phyloP scores from a whole-genome alignment of 2,797 vertebrate species.

The Malurus splendens region DNA sequence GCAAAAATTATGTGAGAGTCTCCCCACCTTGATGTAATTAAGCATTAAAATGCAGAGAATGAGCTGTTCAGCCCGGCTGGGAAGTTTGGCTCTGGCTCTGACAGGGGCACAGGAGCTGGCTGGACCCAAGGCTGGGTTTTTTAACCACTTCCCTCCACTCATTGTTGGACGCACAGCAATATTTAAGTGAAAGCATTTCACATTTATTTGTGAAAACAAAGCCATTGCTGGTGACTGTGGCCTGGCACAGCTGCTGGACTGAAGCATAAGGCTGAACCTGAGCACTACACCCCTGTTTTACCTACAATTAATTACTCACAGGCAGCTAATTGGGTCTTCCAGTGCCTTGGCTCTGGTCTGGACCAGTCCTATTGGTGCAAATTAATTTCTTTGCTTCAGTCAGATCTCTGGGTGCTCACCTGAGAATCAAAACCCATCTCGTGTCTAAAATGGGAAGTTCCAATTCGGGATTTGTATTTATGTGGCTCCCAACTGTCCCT shows the following conservation, averaged over 20 bases:
- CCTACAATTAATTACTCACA: background rate
- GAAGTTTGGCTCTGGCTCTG: background rate
- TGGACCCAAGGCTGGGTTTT: background rate
- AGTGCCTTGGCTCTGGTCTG: background rate
- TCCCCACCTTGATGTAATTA: background rate
- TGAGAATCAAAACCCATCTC: background rate
- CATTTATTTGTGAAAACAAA: background rate
- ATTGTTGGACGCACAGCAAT: background rate
- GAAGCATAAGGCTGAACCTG: background rate
- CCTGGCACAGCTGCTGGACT: background rate
- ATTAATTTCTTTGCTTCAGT: background rate
- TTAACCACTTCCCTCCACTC: background rate
- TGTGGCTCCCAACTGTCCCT: background rate
- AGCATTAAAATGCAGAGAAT: background rate
- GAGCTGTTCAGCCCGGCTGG: background rate
- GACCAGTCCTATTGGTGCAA: background rate
- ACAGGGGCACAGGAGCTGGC: background rate
- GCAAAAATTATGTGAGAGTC: background rate
- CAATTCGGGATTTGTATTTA: background rate
- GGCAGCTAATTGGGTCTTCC: background rate
- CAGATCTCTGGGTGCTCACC: background rate
- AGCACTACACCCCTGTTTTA: background rate
- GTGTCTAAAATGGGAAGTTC: background rate
- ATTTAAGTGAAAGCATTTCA: background rate
- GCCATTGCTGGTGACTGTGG: accelerated